Evolutionary conservation across 2,888 invertebrate species (phyloP).

Genomic region (Pelosia muscerda): DNA sequence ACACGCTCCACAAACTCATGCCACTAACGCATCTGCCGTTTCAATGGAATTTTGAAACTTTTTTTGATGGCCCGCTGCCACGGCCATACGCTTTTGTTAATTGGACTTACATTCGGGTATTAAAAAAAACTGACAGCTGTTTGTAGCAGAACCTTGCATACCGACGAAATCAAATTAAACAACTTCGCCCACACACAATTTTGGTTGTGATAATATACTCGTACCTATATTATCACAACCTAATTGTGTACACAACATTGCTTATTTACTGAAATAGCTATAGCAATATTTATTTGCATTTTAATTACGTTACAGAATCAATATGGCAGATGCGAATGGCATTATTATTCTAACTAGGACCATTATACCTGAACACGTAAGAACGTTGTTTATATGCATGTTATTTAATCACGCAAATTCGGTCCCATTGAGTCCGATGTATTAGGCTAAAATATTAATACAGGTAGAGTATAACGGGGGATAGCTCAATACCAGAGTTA

Average conservation of each 20-base stretch:
- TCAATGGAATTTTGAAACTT: constrained; percentile 32
- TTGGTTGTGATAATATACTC: not conserved
- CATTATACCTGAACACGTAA: not conserved
- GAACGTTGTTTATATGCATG: too few species aligned
- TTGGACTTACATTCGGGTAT: constrained; percentile 27
- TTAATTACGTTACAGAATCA: not conserved
- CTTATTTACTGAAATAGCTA: not conserved
- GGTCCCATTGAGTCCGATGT: too few species aligned
- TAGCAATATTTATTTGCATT: not conserved
- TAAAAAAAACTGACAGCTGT: constrained; percentile 17
- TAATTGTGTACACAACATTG: not conserved
- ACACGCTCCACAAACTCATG: constrained; percentile 54
- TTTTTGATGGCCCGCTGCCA: constrained; percentile 33
- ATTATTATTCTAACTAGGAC: not conserved
- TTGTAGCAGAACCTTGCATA: constrained; percentile 6
- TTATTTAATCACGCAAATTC: too few species aligned
- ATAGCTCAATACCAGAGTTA: not conserved
- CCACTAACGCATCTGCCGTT: constrained; percentile 62
- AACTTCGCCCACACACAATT: not conserved
- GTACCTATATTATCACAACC: not conserved
- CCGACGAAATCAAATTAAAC: not conserved
- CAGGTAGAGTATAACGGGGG: not conserved
- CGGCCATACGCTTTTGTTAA: constrained; percentile 29
- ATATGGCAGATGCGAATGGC: not conserved
- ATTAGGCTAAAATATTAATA: too few species aligned